Base-by-base conservation (phyloP, 2,888 invertebrate genomes). In the Drosophila hamatofila region DNA sequence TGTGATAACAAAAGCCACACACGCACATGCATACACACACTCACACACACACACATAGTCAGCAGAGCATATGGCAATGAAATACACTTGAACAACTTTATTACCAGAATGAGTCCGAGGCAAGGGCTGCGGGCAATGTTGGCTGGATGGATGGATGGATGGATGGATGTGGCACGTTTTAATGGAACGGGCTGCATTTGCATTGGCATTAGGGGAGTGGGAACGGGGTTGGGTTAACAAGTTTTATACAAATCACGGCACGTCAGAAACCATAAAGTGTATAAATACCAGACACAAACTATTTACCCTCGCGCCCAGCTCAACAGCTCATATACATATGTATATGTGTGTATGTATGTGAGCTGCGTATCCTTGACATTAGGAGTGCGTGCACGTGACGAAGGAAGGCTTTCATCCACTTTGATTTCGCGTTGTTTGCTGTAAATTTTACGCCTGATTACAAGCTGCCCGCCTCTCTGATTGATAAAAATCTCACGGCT, bases 251-350 rank as follows among this genome's bases (percentile, higher is more conserved):
- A 86, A 90, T 86, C 90, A 90, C 90, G 82, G 85, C 78, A 89
- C 78, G 90, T 88, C 89, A 85, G 88, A 86, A 86, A 90, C 89
- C 90, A 90, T 86, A 86, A 86, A 86, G 90, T 90, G 89, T 84
- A 89, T 76, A 89, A 89, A 90, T 89, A 75, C 84, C 64, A 84
- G 65, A 64, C 69, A 70, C 67, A 76, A 90, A 90, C 81, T 86
- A 83, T 88, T 70, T 72, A 79, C 62, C 66, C 77, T 60, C 61
- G 48, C 60, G 35, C 69, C 59, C n/a, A 46, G 37, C 23, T n/a
- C 25, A 23, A 33, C 54, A 12, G 49, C 12, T 14, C 27, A 14
- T 8, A 6, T 35, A 16, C 16, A 14, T 35, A 5, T 14, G 5
- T 35, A 12, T 35, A 14, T 14, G 4, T 35, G 12, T 35, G 6